Conservation (phyloP, 1,140 invertebrate genomes). For the Teleopsis dalmanni region DNA sequence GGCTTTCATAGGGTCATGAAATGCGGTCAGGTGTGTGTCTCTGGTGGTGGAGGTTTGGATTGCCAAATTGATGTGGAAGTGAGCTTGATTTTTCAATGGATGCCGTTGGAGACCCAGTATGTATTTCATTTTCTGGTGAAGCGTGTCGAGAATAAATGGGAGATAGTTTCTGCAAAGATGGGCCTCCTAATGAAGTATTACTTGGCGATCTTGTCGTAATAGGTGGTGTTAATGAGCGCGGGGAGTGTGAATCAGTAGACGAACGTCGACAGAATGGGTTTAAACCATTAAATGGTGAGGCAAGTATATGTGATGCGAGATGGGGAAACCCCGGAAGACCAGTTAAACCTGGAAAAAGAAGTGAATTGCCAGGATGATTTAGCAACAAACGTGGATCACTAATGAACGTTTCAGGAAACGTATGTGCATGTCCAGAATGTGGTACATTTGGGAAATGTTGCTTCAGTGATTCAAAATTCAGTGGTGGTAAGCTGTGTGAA, state of each 20-base stretch:
- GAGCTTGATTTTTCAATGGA: background rate
- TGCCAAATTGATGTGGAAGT: background rate
- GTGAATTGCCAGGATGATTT: slow-evolving; percentile 46
- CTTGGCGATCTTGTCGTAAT: slow-evolving; percentile 24
- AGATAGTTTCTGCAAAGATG: background rate
- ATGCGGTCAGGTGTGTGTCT: slow-evolving; percentile 33
- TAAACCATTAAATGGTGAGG: slow-evolving; percentile 30
- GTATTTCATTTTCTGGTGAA: slow-evolving; percentile 18
- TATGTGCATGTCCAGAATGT: slow-evolving; percentile 4
- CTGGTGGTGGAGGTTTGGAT: slow-evolving; percentile 10
- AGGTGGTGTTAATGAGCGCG: slow-evolving; percentile 43
- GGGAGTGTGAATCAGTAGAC: slow-evolving; percentile 41
- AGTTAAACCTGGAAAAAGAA: slow-evolving; percentile 48
- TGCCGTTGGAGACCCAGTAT: background rate
- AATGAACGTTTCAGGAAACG: slow-evolving; percentile 39
- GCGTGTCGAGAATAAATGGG: slow-evolving; percentile 11
- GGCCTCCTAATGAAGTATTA: background rate
- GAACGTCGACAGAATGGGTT: slow-evolving; percentile 28
- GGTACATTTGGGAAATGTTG: slow-evolving; percentile 32
- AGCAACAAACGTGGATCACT: slow-evolving; percentile 37
- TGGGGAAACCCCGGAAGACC: slow-evolving; percentile 43
- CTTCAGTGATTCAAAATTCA: slow-evolving; percentile 51
- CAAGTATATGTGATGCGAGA: slow-evolving; percentile 32
- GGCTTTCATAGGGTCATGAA: slow-evolving; percentile 42
- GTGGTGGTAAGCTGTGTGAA: slow-evolving; percentile 46